Evolutionary conservation across 2,113 vertebrate species (phyloP), one percentile per base, ranked within the genome.

Genomic region (Xiphorhynchus elegans): DNA sequence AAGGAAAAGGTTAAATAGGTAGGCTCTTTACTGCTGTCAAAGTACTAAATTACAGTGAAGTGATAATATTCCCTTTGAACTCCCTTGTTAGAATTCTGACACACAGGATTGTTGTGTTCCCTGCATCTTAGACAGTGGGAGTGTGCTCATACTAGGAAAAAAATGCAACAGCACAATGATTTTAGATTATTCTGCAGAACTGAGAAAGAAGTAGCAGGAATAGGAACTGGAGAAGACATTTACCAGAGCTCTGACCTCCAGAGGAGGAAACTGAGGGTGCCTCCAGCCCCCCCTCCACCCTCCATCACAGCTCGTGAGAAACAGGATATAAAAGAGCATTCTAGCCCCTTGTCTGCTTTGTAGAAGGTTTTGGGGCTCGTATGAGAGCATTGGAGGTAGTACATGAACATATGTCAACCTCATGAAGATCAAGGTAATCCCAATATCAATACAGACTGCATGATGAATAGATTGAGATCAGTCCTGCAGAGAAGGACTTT

Each of bases 241-340:
- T 69, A 39, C 4, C 29, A 66, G 78, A 83, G 17, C 21, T 78
- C 24, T 77, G 33, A 9, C 10, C 12, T 31, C 18, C 6, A 72
- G 15, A 64, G 10, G 20, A 79, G 18, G 53, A 95, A 72, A 31
- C 4, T 29, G 9, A 59, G 17, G 47, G 64, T 55, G 7, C 13
- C 9, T 82, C 31, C 10, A 28, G 62, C 5, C 12, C 2, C 2
- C 0, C 3, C 5, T 75, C 10, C 6, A 63, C 13, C 6, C 7
- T 44, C 7, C 1, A 9, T 55, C 7, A 56, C 17, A 13, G n/a
- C 89, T 64, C 49, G 11, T 16, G 73, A 64, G 25, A 78, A 13
- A 75, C 5, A 49, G 8, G 46, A 72, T 11, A 56, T 7, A 89
- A 77, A 89, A 76, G 17, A 55, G 14, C 7, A 60, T 79, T 87